Evolutionary conservation across 1,140 invertebrate species (phyloP), one percentile per base, ranked within the genome.

Genomic region (Thalassaphorura encarpata): DNA sequence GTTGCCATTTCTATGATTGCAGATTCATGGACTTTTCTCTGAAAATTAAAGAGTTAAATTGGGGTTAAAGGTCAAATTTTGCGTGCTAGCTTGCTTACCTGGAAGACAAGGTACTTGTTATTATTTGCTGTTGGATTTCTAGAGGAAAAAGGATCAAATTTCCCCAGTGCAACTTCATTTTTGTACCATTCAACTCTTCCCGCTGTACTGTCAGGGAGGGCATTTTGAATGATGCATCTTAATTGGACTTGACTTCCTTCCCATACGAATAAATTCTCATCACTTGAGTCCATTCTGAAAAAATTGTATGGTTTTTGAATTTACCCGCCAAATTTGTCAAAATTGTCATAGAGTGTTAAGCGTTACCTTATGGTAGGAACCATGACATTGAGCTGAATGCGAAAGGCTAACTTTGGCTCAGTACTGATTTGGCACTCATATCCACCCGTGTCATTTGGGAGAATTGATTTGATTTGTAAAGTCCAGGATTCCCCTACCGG

Each of bases 391-490:
- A 64, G 58, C 23, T 53, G 49, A 41, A 58, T 61, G 40, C 56
- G 48, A 43, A 56, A 61, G 46, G 62, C 59, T 28, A 64, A 47
- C 45, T 64, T 64, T 24, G 62, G 62, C 24, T 61, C 56, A 24
- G 62, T 61, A 52, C 56, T 61, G 31, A 64, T 60, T 60, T 64
- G 62, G 53, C 62, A 64, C 52, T 64, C 62, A 47, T 61, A 64
- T n/a, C 41, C 46, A 27, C 52, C 58, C 39, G 47, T 36, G 8
- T n/a, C n/a, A 36, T 19, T 11, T 19, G 11, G 41, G 8, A 16
- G 6, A 26, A 55, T 36, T 21, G 28, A 56, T 40, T 60, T 59
- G 56, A 63, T 59, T 57, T 59, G 56, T 29, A 63, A 46, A 27
- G 56, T 63, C 61, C 61, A 63, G 21, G 49, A 49, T 19, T 63